Percentiles rank a stretch among this genome's conserved stretches.
Evolutionary conservation across 2,888 invertebrate species (phyloP).

Genomic region (Helleia helle): DNA sequence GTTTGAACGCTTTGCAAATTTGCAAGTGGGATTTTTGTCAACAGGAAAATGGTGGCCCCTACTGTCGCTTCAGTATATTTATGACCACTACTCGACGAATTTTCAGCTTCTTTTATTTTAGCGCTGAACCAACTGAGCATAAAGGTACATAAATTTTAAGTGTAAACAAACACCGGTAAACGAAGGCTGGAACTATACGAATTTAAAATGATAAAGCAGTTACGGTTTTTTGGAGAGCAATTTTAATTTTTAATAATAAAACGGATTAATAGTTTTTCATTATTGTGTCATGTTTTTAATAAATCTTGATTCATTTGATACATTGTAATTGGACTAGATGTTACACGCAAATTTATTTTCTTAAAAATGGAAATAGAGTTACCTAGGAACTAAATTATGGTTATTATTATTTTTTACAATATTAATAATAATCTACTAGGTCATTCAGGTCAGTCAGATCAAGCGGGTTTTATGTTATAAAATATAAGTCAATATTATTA

Average conservation of each 20-base stretch:
- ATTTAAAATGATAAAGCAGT: conserved; percentile 19
- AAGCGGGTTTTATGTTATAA: no score
- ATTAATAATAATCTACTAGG: no score
- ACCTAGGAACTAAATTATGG: no score
- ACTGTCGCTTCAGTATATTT: conserved; percentile 60
- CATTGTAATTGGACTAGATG: no score
- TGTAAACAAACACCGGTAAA: conserved; percentile 34
- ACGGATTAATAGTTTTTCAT: neutral
- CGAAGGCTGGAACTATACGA: conserved; percentile 21
- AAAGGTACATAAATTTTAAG: conserved; percentile 50
- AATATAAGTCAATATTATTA: no score
- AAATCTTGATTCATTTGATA: no score
- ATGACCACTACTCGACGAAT: conserved; percentile 59
- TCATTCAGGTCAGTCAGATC: no score
- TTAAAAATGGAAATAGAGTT: no score
- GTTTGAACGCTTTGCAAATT: conserved; percentile 64
- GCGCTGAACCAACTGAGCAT: conserved; percentile 43
- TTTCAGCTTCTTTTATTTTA: conserved; percentile 59
- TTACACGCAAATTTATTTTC: no score
- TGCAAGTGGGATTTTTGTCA: conserved; percentile 66
- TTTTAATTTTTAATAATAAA: neutral
- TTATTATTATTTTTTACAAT: no score
- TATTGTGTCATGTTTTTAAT: neutral
- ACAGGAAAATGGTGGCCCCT: conserved; percentile 68
- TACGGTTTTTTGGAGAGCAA: neutral